Percentiles rank a stretch among this genome's conserved stretches.
These are phyloP conservation scores for Diogma glabrata DNA, from an alignment of 2,888 invertebrate species.

Conservation along the genomic window DNA sequence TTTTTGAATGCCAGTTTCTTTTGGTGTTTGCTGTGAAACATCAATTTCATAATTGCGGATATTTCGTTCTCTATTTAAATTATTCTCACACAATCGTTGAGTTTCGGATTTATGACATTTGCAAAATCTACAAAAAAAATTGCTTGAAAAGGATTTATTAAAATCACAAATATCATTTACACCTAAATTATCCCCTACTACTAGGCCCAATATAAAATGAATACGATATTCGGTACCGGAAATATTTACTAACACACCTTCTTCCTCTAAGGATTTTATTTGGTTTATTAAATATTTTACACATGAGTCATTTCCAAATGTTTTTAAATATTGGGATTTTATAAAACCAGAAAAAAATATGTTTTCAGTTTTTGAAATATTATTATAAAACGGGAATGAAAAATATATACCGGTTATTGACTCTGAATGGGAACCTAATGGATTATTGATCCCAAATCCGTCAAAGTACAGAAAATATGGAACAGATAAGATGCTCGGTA, in stretches of 20 bases:
- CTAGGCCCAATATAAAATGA: not conserved
- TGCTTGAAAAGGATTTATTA: not conserved
- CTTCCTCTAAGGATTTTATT: not conserved
- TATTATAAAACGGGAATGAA: not conserved
- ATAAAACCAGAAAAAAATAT: not conserved
- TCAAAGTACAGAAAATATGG: conserved; percentile 21
- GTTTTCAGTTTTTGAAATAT: not conserved
- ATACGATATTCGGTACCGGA: not conserved
- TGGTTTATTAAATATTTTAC: too few species aligned
- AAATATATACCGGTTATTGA: not conserved
- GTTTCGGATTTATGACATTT: not conserved
- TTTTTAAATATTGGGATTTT: too few species aligned
- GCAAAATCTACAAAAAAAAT: conserved; percentile 1
- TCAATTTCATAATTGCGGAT: not conserved
- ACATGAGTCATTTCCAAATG: too few species aligned
- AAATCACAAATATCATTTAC: conserved; percentile 1
- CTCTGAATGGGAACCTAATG: conserved; percentile 14
- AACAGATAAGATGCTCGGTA: too few species aligned
- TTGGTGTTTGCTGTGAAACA: not conserved
- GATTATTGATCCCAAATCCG: conserved; percentile 23
- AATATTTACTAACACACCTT: not conserved
- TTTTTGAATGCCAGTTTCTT: not conserved
- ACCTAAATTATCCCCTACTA: not conserved
- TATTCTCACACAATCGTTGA: not conserved
- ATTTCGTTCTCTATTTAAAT: not conserved